These are phyloP conservation scores for Eristalis pertinax DNA, from an alignment of 2,888 invertebrate genomes.

Conservation along the genomic window DNA sequence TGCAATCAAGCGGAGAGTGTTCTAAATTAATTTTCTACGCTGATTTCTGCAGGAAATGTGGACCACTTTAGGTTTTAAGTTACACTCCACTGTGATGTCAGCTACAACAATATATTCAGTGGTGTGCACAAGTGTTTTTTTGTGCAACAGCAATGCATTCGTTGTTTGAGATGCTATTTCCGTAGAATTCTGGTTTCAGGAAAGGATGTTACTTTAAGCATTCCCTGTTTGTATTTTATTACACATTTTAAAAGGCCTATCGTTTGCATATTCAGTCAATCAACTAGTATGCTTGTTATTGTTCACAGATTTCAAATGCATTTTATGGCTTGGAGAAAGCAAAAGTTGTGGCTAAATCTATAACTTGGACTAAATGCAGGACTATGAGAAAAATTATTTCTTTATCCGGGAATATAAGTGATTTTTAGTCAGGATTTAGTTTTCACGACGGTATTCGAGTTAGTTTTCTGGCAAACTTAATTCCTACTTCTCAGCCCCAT, in stretches of 20 bases:
- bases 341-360: too few relatives aligned
- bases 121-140: not conserved
- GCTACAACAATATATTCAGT: not conserved
- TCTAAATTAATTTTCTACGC: slow-evolving; percentile 54
- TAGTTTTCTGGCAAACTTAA: too few relatives aligned
- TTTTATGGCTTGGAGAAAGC: too few relatives aligned
- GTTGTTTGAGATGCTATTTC: not conserved
- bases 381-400: too few relatives aligned
- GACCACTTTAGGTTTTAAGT: slow-evolving; percentile 23
- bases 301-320: too few relatives aligned
- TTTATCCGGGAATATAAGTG: too few relatives aligned
- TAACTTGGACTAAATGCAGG: too few relatives aligned
- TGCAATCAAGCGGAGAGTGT: slow-evolving; percentile 9
- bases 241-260: not conserved
- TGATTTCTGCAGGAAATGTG: slow-evolving; percentile 48
- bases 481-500: too few relatives aligned
- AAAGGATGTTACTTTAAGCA: not conserved
- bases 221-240: not conserved
- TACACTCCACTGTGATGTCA: not conserved
- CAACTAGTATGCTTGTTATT: too few relatives aligned
- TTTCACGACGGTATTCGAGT: too few relatives aligned
- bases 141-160: not conserved
- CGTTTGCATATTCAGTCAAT: not conserved
- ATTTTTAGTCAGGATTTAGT: too few relatives aligned
- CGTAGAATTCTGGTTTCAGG: not conserved